Evolutionary conservation across 2,797 vertebrate genomes (phyloP).

Genomic region (Amniataba percoides): DNA sequence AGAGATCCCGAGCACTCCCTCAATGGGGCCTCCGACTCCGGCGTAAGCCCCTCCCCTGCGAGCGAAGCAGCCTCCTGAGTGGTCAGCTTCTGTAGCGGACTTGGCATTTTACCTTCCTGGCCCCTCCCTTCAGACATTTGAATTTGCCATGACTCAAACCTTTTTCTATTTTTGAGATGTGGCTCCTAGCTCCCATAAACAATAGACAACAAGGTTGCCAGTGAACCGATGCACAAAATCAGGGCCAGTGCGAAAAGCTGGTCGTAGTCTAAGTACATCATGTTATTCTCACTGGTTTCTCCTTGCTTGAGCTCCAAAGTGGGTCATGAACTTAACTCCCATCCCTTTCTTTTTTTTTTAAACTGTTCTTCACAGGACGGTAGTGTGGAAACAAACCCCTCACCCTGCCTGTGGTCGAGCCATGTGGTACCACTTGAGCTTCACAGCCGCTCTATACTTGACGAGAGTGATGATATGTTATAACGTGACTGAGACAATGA

Average conservation of each 20-base stretch:
- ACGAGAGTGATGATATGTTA: conserved; percentile 13
- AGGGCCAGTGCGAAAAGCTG: neutral
- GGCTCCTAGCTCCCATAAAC: conserved; percentile 52
- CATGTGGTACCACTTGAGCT: conserved; percentile 12
- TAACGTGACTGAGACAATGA: conserved; percentile 10
- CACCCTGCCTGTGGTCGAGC: neutral
- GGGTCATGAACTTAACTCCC: neutral
- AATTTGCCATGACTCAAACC: conserved; percentile 72
- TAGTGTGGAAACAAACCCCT: conserved; percentile 10
- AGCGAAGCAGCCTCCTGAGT: conserved; percentile 66
- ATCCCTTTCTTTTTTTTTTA: conserved; percentile 1
- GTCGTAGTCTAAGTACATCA: neutral
- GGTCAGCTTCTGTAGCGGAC: conserved; percentile 61
- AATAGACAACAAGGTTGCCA: conserved; percentile 45
- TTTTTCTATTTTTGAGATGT: conserved; percentile 60
- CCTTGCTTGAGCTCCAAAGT: neutral
- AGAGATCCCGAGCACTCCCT: conserved; percentile 79
- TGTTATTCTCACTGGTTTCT: conserved; percentile 7
- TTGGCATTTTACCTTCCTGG: conserved; percentile 59
- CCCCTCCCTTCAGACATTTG: conserved; percentile 61
- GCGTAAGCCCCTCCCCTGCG: conserved; percentile 64
- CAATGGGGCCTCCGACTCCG: conserved; percentile 68
- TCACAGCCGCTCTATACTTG: conserved; percentile 13
- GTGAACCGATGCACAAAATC: conserved; percentile 30
- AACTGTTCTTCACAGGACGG: neutral